Conservation (phyloP, 1,140 invertebrate species). For the Drosophila tani region DNA sequence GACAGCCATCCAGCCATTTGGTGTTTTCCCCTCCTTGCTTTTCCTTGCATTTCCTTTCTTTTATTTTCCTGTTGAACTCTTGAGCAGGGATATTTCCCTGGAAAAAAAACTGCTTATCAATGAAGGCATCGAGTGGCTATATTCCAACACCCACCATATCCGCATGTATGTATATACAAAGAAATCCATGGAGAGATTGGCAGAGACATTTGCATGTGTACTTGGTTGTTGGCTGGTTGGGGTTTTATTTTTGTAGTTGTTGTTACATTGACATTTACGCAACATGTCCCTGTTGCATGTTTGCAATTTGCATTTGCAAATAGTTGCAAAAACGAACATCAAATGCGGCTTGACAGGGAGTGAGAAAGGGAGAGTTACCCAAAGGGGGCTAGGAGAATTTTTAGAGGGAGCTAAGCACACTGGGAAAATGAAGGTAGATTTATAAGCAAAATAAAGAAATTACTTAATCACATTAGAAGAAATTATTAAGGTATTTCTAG, state of each 20-base stretch:
- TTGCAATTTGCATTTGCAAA: constrained; percentile 84
- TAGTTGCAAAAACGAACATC: constrained; percentile 83
- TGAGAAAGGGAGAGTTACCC: not conserved
- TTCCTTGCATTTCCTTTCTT: not conserved
- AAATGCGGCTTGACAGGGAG: constrained; percentile 65
- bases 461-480: not conserved
- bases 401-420: not conserved
- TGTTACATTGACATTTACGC: constrained; percentile 78
- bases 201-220: constrained; percentile 57
- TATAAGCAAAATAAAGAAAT: not conserved
- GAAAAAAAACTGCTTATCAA: constrained; percentile 53
- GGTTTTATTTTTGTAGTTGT: constrained; percentile 21
- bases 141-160: constrained; percentile 15
- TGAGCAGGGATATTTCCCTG: not conserved
- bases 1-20: constrained; percentile 31
- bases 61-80: constrained; percentile 31
- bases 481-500: too few species aligned
- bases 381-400: not conserved
- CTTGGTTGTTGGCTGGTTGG: constrained; percentile 32
- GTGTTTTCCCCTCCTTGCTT: constrained; percentile 7
- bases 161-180: not conserved
- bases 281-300: constrained; percentile 83
- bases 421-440: not conserved
- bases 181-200: constrained; percentile 33
- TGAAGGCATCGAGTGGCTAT: constrained; percentile 47